These are phyloP conservation scores for Cephus pygmeus DNA, from an alignment of 2,888 invertebrate species.

Conservation along the genomic window DNA sequence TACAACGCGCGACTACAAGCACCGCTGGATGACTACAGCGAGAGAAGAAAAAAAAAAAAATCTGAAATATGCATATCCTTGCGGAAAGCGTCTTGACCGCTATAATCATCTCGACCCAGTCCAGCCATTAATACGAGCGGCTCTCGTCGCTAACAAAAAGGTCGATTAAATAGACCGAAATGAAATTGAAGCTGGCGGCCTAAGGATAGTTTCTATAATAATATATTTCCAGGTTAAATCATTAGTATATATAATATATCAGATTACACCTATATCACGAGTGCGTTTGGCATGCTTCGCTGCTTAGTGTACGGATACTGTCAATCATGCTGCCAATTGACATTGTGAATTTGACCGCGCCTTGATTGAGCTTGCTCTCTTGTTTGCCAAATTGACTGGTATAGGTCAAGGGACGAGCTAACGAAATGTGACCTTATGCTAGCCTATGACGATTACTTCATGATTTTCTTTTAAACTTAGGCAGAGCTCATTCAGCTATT, in stretches of 20 bases:
- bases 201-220: neutral
- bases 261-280: constrained; percentile 13
- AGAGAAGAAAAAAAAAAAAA: neutral
- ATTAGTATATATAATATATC: neutral
- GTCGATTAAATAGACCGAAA: neutral
- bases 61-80: neutral
- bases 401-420: constrained; percentile 1
- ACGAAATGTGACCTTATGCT: neutral
- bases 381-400: constrained; percentile 3
- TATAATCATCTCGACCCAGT: neutral
- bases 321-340: constrained; percentile 46
- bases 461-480: neutral
- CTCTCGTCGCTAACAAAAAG: neutral
- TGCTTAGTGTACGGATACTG: constrained; percentile 35
- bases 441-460: neutral
- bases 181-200: neutral
- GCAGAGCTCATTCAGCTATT: neutral
- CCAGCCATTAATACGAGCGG: neutral
- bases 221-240: neutral
- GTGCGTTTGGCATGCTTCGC: constrained; percentile 23
- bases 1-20: neutral
- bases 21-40: neutral
- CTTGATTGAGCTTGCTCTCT: constrained; percentile 8
- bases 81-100: neutral
- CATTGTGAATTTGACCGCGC: constrained; percentile 36